A percentile compares a stretch with the other conserved stretches of the same genome.
These are phyloP conservation scores for Nipponacmea schrenckii DNA, from an alignment of 2,888 invertebrate species.

Conservation along the genomic window DNA sequence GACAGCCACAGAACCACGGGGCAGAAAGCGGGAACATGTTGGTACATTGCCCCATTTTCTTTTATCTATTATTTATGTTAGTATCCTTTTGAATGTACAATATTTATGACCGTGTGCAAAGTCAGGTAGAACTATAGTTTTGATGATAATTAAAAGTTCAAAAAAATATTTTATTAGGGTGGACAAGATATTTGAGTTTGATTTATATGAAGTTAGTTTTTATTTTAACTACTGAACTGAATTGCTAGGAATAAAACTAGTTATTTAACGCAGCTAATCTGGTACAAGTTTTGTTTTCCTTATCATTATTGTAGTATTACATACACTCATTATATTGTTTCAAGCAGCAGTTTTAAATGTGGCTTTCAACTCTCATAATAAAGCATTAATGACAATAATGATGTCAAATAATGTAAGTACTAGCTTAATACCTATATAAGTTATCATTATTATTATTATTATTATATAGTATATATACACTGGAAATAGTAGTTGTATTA, in stretches of 20 bases:
- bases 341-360: slow-evolving; percentile 99
- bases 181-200: too few relatives aligned
- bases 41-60: slow-evolving; percentile 89
- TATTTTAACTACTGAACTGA: too few relatives aligned
- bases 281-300: slow-evolving; percentile 16
- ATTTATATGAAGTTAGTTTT: too few relatives aligned
- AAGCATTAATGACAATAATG: slow-evolving; percentile 97
- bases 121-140: too few relatives aligned
- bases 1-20: slow-evolving; percentile 95
- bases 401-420: slow-evolving; percentile 98
- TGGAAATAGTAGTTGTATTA: too few relatives aligned
- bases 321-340: slow-evolving; percentile 69
- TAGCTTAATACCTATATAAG: background rate
- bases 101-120: background rate
- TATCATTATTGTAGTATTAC: slow-evolving; percentile 55
- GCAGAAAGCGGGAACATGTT: slow-evolving; percentile 77
- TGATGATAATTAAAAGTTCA: too few relatives aligned
- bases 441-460: too few relatives aligned
- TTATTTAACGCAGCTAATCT: too few relatives aligned
- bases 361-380: slow-evolving; percentile 98
- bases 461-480: too few relatives aligned
- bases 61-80: slow-evolving; percentile 92
- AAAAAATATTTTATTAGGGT: too few relatives aligned
- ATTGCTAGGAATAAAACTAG: too few relatives aligned
- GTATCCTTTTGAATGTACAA: slow-evolving; percentile 79